Base-by-base conservation (phyloP, 2,797 vertebrate species). In the Scolopax bukidnonensis region DNA sequence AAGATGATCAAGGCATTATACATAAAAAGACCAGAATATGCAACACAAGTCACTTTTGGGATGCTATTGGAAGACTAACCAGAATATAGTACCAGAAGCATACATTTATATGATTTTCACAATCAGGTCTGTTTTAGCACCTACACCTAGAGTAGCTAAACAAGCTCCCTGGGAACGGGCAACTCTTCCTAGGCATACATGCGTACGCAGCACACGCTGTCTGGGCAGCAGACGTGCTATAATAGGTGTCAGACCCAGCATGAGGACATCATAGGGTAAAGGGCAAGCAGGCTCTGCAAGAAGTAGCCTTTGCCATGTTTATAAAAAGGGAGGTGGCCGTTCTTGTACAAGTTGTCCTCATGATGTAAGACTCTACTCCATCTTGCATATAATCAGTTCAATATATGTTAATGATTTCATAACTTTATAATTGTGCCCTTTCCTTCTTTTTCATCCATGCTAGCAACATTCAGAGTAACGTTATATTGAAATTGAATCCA, bases 401-500 rank as follows among this genome's bases (percentile, higher is more conserved):
- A 47, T 38, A 43, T 21, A 69, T 21, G 17, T 30, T 67, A 78
- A 76, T 40, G 16, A 12, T 87, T 86, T 91, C 24, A 3, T 45
- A 87, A 73, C 10, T 79, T 88, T 38, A 6, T 30, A 84, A 47
- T 27, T 59, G 11, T 33, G 43, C 19, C 36, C 27, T 84, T 94
- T 84, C 53, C 56, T 12, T 33, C 48, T 40, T 93, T 59, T 81
- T 84, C 50, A 82, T 65, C 41, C 61, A 38, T 0, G 4, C 24
- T 65, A 81, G 67, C 32, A 69, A 76, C 23, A 65, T 64, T 75
- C 41, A 40, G 74, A 56, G 59, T 40, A 90, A 71, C 4, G 12
- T 61, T 63, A 79, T 41, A 91, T 27, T 87, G 70, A 93, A 90
- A 90, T 53, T 60, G 19, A 71, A 84, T 48, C 47, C 67, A 50